phyloP scores from a whole-genome alignment of 2,113 vertebrate species.

The Blennius ocellaris region DNA sequence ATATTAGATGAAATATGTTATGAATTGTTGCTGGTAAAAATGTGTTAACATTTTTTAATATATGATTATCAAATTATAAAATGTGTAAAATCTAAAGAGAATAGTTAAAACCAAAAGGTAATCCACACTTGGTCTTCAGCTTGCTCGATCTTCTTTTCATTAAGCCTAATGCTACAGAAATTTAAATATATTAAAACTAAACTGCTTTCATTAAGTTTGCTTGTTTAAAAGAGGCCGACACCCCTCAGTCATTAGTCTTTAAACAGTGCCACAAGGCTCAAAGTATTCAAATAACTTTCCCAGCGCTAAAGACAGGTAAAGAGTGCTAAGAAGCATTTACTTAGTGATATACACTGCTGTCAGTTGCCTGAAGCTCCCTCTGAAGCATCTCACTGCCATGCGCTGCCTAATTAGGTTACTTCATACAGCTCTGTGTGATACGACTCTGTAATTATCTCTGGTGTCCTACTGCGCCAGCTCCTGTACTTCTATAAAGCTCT shows the following conservation, averaged over 20 bases:
- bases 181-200: background rate
- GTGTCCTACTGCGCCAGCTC: slow-evolving; percentile 69
- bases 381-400: slow-evolving; percentile 48
- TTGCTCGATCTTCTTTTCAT: background rate
- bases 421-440: slow-evolving; percentile 67
- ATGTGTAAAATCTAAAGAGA: background rate
- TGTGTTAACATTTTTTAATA: background rate
- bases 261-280: no score
- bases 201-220: slow-evolving; percentile 13
- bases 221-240: slow-evolving; percentile 39
- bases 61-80: background rate
- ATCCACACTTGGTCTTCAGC: background rate
- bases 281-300: slow-evolving; percentile 1
- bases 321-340: slow-evolving; percentile 70
- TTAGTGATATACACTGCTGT: slow-evolving; percentile 71
- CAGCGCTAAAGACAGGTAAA: slow-evolving; percentile 46
- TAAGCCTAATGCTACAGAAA: background rate
- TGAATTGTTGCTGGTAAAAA: no score
- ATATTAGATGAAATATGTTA: no score
- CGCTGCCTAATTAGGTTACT: slow-evolving; percentile 77
- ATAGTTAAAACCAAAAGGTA: background rate
- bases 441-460: slow-evolving; percentile 75
- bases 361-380: slow-evolving; percentile 69
- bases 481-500: slow-evolving; percentile 66
- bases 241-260: slow-evolving; percentile 32